A percentile compares a stretch with the other conserved stretches of the same genome.
phyloP scores from a whole-genome alignment of 2,888 invertebrate species.

The Acanthosepion pharaonis region DNA sequence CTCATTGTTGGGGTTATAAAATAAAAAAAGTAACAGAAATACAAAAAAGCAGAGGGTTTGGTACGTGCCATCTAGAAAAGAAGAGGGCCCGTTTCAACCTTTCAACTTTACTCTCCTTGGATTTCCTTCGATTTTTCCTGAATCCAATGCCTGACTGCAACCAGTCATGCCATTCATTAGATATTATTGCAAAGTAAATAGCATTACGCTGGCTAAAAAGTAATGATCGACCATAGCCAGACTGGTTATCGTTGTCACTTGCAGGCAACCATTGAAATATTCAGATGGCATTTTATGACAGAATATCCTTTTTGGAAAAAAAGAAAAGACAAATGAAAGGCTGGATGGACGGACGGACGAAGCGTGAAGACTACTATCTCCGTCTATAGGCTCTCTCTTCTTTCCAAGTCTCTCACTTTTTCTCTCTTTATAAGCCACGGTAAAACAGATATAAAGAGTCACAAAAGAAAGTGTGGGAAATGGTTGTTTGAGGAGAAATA shows the following conservation, averaged over 20 bases:
- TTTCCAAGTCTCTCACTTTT: neutral
- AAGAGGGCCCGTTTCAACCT: neutral
- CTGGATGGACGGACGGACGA: neutral
- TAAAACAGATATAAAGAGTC: neutral
- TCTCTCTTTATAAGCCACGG: neutral
- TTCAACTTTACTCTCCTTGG: neutral
- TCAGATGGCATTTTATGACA: slow-evolving; percentile 33
- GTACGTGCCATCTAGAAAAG: neutral
- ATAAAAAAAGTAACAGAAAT: neutral
- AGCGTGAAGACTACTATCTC: neutral
- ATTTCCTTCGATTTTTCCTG: neutral
- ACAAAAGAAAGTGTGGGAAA: slow-evolving; percentile 11
- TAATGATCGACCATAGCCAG: neutral
- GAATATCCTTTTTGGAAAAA: neutral
- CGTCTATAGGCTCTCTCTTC: neutral
- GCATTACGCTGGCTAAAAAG: slow-evolving; percentile 33
- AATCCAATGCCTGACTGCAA: neutral
- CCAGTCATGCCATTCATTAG: slow-evolving; percentile 33
- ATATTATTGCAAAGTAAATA: neutral
- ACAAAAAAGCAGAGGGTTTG: neutral
- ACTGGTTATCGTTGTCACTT: neutral
- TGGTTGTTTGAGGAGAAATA: neutral
- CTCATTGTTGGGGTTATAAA: neutral
- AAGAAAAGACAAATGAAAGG: neutral
- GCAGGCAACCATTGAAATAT: slow-evolving; percentile 14